Percentiles rank a stretch among this genome's conserved stretches.
Conservation (phyloP, 2,113 vertebrate species). For the Natator depressus region DNA sequence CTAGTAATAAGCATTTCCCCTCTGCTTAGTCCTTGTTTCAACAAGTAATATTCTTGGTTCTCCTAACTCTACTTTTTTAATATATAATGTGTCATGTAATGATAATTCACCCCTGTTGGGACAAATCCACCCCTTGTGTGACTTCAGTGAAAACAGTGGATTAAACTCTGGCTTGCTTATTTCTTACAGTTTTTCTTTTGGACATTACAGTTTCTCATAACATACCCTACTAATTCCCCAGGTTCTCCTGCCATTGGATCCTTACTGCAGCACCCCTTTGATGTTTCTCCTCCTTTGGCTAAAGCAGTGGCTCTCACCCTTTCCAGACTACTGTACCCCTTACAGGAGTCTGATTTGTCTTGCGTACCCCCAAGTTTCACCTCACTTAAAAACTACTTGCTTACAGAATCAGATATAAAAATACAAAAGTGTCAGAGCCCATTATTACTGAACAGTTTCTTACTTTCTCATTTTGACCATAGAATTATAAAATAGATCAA, state of each 20-base stretch:
- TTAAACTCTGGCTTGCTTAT: not conserved
- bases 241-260: not conserved
- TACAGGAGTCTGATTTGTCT: no score
- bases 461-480: no score
- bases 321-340: no score
- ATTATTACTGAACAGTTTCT: no score
- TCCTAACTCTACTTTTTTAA: not conserved
- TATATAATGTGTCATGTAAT: not conserved
- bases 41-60: not conserved
- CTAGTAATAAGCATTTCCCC: not conserved
- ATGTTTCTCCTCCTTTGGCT: not conserved
- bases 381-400: no score
- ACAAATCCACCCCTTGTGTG: not conserved
- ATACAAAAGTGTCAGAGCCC: no score
- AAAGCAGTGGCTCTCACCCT: not conserved
- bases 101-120: not conserved
- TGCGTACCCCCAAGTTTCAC: no score
- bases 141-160: not conserved
- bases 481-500: no score
- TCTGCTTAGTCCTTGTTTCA: not conserved
- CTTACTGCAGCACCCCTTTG: not conserved
- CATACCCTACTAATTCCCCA: not conserved
- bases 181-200: not conserved
- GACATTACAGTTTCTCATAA: not conserved
- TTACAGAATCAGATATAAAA: no score